Conservation (phyloP, 1,140 invertebrate species). For the Plectrocnemia conspersa region DNA sequence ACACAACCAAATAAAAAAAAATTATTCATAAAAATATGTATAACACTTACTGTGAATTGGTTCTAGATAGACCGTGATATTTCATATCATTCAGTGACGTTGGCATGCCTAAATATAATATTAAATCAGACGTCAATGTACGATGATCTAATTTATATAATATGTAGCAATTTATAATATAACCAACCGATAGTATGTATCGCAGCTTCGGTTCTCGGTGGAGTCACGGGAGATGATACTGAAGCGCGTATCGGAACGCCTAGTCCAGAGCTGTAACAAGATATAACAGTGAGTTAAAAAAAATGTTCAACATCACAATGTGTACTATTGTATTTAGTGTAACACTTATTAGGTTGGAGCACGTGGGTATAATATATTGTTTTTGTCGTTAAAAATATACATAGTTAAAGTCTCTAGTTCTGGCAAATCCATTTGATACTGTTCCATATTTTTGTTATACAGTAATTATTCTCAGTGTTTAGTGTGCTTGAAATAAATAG, state of each 20-base stretch:
- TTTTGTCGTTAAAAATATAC: too few relatives aligned
- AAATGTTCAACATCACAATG: too few relatives aligned
- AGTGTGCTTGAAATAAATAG: too few relatives aligned
- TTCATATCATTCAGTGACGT: slow-evolving; percentile 21
- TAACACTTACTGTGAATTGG: slow-evolving; percentile 33
- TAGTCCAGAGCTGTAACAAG: not conserved
- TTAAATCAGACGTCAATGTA: not conserved
- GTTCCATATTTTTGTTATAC: too few relatives aligned
- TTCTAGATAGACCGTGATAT: slow-evolving; percentile 27
- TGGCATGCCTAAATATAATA: slow-evolving; percentile 24
- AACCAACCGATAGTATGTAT: not conserved
- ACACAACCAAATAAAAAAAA: not conserved
- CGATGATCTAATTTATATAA: not conserved
- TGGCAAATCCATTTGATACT: too few relatives aligned
- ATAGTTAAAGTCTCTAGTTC: too few relatives aligned
- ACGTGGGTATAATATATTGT: too few relatives aligned
- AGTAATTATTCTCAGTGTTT: too few relatives aligned
- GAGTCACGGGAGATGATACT: not conserved
- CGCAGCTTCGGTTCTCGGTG: not conserved
- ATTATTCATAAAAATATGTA: not conserved
- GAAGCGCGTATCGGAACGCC: not conserved
- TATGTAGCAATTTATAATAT: not conserved
- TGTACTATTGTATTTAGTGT: too few relatives aligned
- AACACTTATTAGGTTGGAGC: too few relatives aligned
- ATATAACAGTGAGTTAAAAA: too few relatives aligned